Evolutionary conservation across 2,113 vertebrate genomes (phyloP).

Genomic region (Misgurnus anguillicaudatus): DNA sequence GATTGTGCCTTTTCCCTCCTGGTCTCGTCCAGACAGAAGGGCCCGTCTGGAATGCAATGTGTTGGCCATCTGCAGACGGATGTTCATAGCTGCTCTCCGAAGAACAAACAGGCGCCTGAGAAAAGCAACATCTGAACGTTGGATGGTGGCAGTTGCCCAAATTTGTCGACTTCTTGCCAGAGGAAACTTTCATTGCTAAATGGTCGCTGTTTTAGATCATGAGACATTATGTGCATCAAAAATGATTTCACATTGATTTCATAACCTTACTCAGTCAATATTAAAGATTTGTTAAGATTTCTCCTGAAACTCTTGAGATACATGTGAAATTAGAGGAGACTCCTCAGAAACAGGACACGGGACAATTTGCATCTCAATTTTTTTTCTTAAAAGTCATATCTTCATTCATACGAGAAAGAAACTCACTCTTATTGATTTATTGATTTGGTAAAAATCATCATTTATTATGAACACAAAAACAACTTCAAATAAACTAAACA

Average conservation of each 20-base stretch:
- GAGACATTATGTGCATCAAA: too few relatives aligned
- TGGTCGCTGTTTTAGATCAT: too few relatives aligned
- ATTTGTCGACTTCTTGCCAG: slow-evolving; percentile 6
- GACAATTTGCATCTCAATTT: too few relatives aligned
- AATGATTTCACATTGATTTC: too few relatives aligned
- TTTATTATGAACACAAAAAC: slow-evolving; percentile 5
- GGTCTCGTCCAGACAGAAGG: slow-evolving; percentile 59
- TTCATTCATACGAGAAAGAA: too few relatives aligned
- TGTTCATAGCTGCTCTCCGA: slow-evolving; percentile 50
- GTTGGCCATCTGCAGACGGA: slow-evolving; percentile 71
- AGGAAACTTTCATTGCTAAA: too few relatives aligned
- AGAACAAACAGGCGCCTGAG: slow-evolving; percentile 28
- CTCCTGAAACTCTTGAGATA: too few relatives aligned
- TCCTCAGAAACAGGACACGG: too few relatives aligned
- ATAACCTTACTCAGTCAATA: too few relatives aligned
- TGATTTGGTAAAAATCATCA: slow-evolving; percentile 26
- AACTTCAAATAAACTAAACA: too few relatives aligned
- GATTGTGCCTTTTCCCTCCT: slow-evolving; percentile 51
- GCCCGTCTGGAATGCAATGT: slow-evolving; percentile 74
- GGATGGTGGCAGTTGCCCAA: slow-evolving; percentile 23
- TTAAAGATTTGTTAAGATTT: too few relatives aligned
- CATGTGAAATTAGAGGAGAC: too few relatives aligned
- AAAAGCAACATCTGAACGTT: slow-evolving; percentile 25
- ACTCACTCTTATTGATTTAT: slow-evolving; percentile 33
- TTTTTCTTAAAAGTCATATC: slow-evolving; percentile 9